Conservation (phyloP, 2,797 vertebrate species). For the Steatocranus sp. region DNA sequence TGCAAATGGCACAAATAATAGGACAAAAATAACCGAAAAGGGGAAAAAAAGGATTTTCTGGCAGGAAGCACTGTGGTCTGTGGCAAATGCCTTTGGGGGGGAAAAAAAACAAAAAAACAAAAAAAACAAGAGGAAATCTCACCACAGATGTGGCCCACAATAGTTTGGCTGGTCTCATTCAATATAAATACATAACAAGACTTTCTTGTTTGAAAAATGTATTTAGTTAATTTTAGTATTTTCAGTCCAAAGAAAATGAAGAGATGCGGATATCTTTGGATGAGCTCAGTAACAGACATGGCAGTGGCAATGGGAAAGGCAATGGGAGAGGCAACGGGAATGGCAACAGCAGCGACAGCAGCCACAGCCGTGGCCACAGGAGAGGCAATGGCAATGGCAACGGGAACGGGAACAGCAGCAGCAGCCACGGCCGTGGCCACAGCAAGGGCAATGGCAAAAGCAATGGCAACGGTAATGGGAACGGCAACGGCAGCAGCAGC, state of each 20-base stretch:
- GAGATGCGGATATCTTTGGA: slow-evolving; percentile 85
- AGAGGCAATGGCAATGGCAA: background rate
- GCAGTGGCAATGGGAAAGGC: background rate
- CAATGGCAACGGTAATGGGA: background rate
- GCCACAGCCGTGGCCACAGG: slow-evolving; percentile 10
- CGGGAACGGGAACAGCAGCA: background rate
- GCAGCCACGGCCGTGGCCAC: accelerated
- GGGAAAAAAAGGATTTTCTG: slow-evolving; percentile 14
- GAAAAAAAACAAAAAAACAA: accelerated
- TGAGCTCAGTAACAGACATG: slow-evolving; percentile 75
- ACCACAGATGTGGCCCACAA: background rate
- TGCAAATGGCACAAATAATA: background rate
- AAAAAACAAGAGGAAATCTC: background rate
- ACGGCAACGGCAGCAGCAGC: background rate
- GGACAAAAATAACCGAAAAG: too few species aligned
- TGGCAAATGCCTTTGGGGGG: background rate
- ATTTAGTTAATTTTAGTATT: slow-evolving; percentile 4
- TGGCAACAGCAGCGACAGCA: slow-evolving; percentile 40
- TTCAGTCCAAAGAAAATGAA: slow-evolving; percentile 88
- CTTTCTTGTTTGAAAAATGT: background rate
- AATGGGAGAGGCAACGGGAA: background rate
- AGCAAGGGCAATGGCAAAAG: accelerated
- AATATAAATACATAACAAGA: background rate
- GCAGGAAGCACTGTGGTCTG: slow-evolving; percentile 16
- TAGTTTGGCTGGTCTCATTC: background rate